phyloP scores from a whole-genome alignment of 1,140 invertebrate genomes.

The Bombyx mandarina region DNA sequence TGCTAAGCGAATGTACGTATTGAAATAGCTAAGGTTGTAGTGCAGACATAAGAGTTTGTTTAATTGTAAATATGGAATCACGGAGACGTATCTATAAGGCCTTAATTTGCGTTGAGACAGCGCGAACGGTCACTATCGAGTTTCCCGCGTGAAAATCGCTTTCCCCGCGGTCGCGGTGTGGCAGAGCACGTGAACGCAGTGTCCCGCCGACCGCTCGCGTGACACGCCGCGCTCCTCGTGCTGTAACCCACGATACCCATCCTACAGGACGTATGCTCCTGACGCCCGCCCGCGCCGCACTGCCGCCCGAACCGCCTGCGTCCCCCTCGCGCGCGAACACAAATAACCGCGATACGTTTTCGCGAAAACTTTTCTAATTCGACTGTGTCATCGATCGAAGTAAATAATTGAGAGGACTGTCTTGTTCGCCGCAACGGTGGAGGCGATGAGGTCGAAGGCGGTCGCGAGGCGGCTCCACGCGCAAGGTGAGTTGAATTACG shows the following conservation, averaged over 20 bases:
- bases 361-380: conserved; percentile 40
- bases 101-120: conserved; percentile 36
- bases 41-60: no score
- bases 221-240: conserved; percentile 54
- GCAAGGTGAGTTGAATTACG: conserved; percentile 55
- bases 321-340: conserved; percentile 34
- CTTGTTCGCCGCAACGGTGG: conserved; percentile 32
- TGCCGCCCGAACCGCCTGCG: conserved; percentile 22
- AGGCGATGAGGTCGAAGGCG: conserved; percentile 71
- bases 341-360: conserved; percentile 30
- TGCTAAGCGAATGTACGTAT: no score
- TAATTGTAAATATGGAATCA: no score
- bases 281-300: conserved; percentile 43
- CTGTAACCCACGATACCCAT: conserved; percentile 26
- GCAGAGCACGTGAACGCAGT: conserved; percentile 61
- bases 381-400: conserved; percentile 46
- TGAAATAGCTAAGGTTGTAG: no score
- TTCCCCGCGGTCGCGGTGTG: conserved; percentile 56
- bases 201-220: conserved; percentile 63
- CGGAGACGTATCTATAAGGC: neutral
- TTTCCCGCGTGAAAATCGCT: conserved; percentile 67
- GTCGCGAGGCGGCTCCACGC: conserved; percentile 69
- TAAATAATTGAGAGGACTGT: conserved; percentile 42
- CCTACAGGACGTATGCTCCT: conserved; percentile 38
- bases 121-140: conserved; percentile 56